Conservation (phyloP, 2,113 vertebrate genomes). For the Paraplagusia blochii region DNA sequence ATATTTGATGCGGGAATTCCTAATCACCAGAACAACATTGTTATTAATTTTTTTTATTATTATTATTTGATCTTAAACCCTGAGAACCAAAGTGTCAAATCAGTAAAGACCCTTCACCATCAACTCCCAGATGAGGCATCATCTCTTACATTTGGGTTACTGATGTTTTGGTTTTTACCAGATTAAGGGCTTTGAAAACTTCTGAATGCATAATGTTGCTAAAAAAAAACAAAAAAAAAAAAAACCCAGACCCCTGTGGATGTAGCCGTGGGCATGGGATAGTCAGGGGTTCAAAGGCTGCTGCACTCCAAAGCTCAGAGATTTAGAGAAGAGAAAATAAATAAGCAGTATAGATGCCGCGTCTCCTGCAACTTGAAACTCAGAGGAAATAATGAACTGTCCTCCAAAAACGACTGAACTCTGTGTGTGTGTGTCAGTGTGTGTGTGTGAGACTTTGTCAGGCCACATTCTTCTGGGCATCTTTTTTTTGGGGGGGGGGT, state of each 20-base stretch:
- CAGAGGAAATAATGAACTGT: constrained; percentile 69
- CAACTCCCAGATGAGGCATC: too few relatives aligned
- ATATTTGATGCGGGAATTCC: too few relatives aligned
- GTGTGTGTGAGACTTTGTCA: constrained; percentile 2
- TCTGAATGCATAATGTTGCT: constrained; percentile 34
- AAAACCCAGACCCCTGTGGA: constrained; percentile 45
- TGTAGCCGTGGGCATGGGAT: constrained; percentile 68
- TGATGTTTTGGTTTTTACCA: constrained; percentile 39
- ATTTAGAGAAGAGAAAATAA: constrained; percentile 65
- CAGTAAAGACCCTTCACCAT: constrained; percentile 4
- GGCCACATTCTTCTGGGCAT: constrained; percentile 38
- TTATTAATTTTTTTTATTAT: too few relatives aligned
- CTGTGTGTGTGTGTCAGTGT: constrained; percentile 10
- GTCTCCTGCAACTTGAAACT: constrained; percentile 63
- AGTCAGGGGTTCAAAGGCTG: constrained; percentile 68
- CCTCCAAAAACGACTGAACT: constrained; percentile 20
- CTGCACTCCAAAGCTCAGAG: constrained; percentile 59
- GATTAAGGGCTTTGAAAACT: constrained; percentile 53
- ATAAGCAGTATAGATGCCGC: constrained; percentile 65
- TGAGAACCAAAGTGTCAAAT: neutral
- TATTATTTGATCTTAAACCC: too few relatives aligned
- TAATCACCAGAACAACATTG: too few relatives aligned
- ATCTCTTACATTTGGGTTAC: neutral
- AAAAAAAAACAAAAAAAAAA: too few relatives aligned
- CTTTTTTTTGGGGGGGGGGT: too few relatives aligned